Evolutionary conservation across 1,140 invertebrate genomes (phyloP).

Genomic region (Saxidomus purpurata): DNA sequence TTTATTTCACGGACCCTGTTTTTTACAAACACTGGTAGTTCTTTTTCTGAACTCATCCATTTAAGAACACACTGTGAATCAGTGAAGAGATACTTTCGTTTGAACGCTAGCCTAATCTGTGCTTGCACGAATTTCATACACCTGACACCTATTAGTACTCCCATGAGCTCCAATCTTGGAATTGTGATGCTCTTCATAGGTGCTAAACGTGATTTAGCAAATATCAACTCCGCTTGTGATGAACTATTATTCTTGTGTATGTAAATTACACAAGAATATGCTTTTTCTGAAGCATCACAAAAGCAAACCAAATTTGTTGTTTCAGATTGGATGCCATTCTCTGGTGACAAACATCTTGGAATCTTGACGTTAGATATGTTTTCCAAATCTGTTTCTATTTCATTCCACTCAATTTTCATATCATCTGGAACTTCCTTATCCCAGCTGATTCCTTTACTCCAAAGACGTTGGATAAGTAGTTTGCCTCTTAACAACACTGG

Average conservation of each 20-base stretch:
- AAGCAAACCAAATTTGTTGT: not conserved
- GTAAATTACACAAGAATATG: not conserved
- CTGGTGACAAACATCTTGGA: not conserved
- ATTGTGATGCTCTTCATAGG: not conserved
- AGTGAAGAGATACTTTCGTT: not conserved
- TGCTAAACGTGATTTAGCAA: constrained; percentile 25
- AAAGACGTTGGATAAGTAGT: constrained; percentile 30
- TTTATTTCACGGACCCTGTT: constrained; percentile 10
- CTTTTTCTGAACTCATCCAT: constrained; percentile 20
- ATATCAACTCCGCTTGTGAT: not conserved
- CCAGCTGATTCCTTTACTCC: constrained; percentile 44
- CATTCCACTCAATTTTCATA: not conserved
- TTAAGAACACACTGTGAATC: constrained; percentile 1
- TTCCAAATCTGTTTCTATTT: not conserved
- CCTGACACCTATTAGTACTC: constrained; percentile 5
- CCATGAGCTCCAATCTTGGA: not conserved
- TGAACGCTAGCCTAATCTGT: not conserved
- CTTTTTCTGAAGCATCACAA: constrained; percentile 29
- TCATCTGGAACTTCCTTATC: constrained; percentile 1
- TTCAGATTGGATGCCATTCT: not conserved
- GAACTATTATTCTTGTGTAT: not conserved
- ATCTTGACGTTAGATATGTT: not conserved
- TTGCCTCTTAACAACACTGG: constrained; percentile 19
- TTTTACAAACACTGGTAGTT: constrained; percentile 15
- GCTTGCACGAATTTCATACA: constrained; percentile 7